phyloP scores from a whole-genome alignment of 2,888 invertebrate genomes.

The Theretra japonica region DNA sequence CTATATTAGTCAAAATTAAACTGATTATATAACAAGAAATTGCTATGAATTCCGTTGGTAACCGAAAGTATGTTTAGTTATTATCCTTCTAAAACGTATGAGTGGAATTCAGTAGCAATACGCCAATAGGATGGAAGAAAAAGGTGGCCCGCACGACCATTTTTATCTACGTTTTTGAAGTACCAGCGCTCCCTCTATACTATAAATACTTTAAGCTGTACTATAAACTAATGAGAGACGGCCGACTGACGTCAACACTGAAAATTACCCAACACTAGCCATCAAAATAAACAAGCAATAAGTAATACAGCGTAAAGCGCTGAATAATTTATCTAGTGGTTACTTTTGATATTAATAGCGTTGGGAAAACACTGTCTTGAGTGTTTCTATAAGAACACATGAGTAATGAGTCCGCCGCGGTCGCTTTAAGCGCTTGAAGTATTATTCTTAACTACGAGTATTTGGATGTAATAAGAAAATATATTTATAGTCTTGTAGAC shows the following conservation, averaged over 20 bases:
- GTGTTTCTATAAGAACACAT: neutral
- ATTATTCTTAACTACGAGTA: neutral
- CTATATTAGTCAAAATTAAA: too few species aligned
- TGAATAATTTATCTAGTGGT: neutral
- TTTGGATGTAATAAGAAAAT: neutral
- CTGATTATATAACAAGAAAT: too few species aligned
- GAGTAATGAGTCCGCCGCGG: slow-evolving; percentile 3
- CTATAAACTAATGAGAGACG: too few species aligned
- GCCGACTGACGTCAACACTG: neutral
- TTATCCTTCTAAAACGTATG: too few species aligned
- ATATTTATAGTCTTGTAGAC: neutral
- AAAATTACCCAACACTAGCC: neutral
- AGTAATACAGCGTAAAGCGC: slow-evolving; percentile 3
- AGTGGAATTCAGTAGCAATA: too few species aligned
- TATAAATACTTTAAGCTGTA: too few species aligned
- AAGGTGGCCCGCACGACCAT: too few species aligned
- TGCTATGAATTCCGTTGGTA: too few species aligned
- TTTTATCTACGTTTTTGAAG: too few species aligned
- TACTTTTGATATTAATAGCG: neutral
- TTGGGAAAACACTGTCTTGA: neutral
- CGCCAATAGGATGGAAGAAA: too few species aligned
- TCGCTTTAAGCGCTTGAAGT: slow-evolving; percentile 6
- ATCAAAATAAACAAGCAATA: neutral
- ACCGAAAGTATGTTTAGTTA: too few species aligned
- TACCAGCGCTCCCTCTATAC: too few species aligned